phyloP scores from a whole-genome alignment of 1,140 invertebrate genomes.

The Sycophaga agraensis region DNA sequence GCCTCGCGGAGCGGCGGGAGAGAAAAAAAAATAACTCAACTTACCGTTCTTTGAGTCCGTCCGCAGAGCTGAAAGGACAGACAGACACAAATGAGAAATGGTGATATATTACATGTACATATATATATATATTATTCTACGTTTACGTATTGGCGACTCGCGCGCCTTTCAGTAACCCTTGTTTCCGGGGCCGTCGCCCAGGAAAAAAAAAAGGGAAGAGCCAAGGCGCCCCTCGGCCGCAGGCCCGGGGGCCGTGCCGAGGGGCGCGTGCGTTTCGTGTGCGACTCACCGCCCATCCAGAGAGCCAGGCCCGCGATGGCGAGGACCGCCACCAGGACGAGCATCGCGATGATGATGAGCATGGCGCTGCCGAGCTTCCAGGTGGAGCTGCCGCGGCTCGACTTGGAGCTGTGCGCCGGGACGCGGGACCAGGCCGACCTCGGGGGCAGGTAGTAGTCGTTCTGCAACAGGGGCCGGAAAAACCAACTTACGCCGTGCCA shows the following conservation, averaged over 20 bases:
- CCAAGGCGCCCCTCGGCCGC: too few relatives aligned
- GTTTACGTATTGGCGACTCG: too few relatives aligned
- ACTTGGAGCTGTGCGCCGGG: conserved; percentile 42
- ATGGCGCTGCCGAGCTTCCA: conserved; percentile 66
- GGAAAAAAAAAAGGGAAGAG: too few relatives aligned
- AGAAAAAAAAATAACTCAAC: conserved; percentile 22
- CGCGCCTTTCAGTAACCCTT: too few relatives aligned
- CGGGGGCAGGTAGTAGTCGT: conserved; percentile 49
- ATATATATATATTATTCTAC: too few relatives aligned
- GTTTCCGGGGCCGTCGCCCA: too few relatives aligned
- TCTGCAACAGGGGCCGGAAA: too few relatives aligned
- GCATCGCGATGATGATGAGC: conserved; percentile 66
- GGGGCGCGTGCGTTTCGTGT: too few relatives aligned
- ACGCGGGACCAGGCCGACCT: conserved; percentile 50
- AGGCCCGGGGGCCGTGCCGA: too few relatives aligned
- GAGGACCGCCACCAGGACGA: conserved; percentile 71
- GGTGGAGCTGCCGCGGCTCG: conserved; percentile 41
- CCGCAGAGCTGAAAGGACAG: conserved; percentile 51
- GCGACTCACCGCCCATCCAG: conserved; percentile 74
- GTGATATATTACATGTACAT: too few relatives aligned
- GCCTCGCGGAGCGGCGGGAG: too few relatives aligned
- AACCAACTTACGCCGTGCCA: too few relatives aligned
- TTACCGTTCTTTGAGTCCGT: conserved; percentile 57
- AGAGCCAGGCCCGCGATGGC: conserved; percentile 74
- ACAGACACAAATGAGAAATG: neutral